Conservation (phyloP, 1,140 invertebrate species). For the Cecropterus lyciades region DNA sequence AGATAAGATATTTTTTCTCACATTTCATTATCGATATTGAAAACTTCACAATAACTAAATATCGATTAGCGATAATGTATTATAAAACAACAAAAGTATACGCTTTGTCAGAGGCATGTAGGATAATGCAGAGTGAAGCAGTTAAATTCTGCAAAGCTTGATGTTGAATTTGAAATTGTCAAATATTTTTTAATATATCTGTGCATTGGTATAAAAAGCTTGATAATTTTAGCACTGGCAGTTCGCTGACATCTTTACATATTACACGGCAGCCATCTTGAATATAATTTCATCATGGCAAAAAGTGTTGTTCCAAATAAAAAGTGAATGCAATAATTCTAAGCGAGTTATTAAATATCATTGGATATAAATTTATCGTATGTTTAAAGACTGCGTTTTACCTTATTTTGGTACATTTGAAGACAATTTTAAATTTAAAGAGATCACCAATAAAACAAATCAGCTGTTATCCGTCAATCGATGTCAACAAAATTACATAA, state of each 20-base stretch:
- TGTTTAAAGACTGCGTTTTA: conserved; percentile 50
- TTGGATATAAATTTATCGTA: conserved; percentile 54
- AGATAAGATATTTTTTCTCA: no score
- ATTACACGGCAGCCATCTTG: conserved; percentile 67
- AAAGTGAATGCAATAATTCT: conserved; percentile 61
- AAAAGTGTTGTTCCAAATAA: conserved; percentile 72
- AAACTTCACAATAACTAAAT: no score
- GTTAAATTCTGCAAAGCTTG: no score
- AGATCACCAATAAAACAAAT: conserved; percentile 81
- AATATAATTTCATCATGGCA: conserved; percentile 71
- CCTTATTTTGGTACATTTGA: conserved; percentile 42
- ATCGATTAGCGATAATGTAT: no score
- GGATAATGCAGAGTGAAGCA: no score
- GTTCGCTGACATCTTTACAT: conserved; percentile 39
- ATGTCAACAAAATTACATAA: conserved; percentile 84
- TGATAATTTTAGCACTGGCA: conserved; percentile 46
- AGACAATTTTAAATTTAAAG: conserved; percentile 54
- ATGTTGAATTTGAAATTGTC: no score
- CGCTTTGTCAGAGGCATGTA: no score
- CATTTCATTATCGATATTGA: no score
- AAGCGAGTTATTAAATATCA: conserved; percentile 48
- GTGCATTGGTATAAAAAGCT: neutral
- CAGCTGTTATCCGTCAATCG: conserved; percentile 84
- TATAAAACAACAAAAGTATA: no score
- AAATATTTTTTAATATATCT: no score